phyloP scores from a whole-genome alignment of 2,113 vertebrate genomes.

The Ahaetulla prasina region DNA sequence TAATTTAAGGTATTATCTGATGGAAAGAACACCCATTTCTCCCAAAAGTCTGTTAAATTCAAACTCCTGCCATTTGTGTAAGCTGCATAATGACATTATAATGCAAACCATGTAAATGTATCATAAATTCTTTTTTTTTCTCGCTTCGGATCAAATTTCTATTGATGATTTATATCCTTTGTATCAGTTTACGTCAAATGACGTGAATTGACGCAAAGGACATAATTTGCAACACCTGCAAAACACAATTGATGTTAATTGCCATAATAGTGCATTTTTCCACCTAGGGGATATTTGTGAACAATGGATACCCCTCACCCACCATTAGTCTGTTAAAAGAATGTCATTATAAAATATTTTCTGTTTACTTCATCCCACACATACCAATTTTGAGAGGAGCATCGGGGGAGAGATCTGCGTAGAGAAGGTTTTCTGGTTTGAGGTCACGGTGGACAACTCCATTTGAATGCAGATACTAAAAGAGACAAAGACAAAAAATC shows the following conservation, averaged over 20 bases:
- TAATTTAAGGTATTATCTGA: not conserved
- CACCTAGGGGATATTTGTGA: not conserved
- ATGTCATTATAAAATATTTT: not conserved
- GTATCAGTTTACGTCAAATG: not conserved
- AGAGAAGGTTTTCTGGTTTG: conserved; percentile 87
- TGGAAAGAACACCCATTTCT: not conserved
- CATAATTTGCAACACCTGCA: not conserved
- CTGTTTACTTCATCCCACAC: not conserved
- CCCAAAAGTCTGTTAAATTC: not conserved
- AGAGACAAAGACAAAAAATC: rapidly evolving
- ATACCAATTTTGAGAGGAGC: conserved; percentile 83
- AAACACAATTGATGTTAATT: not conserved
- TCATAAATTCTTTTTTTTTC: not conserved
- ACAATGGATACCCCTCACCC: not conserved
- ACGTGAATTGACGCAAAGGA: not conserved
- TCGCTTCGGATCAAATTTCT: not conserved
- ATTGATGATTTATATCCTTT: not conserved
- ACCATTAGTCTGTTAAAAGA: not conserved
- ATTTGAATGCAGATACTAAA: conserved; percentile 75
- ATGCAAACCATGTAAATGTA: not conserved
- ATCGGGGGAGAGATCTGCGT: conserved; percentile 77
- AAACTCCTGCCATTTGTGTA: not conserved
- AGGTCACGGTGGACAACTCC: conserved; percentile 79
- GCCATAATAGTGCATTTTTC: not conserved
- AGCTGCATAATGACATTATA: not conserved